A percentile compares a stretch with the other conserved stretches of the same genome.
These are phyloP conservation scores for Sorex araneus DNA, from an alignment of 2,113 vertebrate species.

Conservation along the genomic window DNA sequence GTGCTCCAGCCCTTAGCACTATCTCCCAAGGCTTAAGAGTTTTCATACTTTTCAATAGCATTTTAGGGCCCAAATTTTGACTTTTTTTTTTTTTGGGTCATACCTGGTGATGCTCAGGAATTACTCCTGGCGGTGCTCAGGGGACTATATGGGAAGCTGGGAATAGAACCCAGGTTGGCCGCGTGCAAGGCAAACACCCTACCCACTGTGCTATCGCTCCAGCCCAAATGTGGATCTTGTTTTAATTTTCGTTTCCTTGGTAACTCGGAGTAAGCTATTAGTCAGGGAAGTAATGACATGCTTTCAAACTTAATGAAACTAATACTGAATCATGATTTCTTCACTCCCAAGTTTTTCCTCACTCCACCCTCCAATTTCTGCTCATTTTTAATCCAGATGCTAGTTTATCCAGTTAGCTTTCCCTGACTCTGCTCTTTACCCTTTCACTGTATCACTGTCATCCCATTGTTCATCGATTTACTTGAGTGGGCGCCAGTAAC, in stretches of 20 bases:
- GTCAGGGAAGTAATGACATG: not conserved
- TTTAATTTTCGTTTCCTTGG: constrained; percentile 45
- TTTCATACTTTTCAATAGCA: constrained; percentile 12
- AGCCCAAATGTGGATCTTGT: constrained; percentile 17
- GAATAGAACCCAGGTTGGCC: too few species aligned
- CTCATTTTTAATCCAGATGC: constrained; percentile 12
- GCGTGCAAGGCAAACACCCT: too few species aligned
- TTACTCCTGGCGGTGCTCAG: too few species aligned
- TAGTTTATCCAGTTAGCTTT: not conserved
- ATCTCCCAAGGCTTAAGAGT: not conserved
- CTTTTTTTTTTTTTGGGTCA: too few species aligned
- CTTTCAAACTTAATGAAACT: constrained; percentile 30
- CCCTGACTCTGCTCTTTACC: not conserved
- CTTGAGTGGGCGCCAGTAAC: too few species aligned
- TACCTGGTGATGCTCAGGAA: too few species aligned
- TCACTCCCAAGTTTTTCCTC: not conserved
- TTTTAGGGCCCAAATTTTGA: constrained; percentile 18
- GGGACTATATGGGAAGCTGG: too few species aligned
- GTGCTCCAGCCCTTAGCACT: too few species aligned
- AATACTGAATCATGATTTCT: constrained; percentile 35
- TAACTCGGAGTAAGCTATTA: not conserved
- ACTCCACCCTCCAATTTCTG: not conserved
- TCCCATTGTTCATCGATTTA: too few species aligned
- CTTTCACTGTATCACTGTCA: too few species aligned
- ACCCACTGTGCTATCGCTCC: too few species aligned